Base-by-base conservation (phyloP, 1,140 invertebrate genomes). In the Riptortus pedestris region DNA sequence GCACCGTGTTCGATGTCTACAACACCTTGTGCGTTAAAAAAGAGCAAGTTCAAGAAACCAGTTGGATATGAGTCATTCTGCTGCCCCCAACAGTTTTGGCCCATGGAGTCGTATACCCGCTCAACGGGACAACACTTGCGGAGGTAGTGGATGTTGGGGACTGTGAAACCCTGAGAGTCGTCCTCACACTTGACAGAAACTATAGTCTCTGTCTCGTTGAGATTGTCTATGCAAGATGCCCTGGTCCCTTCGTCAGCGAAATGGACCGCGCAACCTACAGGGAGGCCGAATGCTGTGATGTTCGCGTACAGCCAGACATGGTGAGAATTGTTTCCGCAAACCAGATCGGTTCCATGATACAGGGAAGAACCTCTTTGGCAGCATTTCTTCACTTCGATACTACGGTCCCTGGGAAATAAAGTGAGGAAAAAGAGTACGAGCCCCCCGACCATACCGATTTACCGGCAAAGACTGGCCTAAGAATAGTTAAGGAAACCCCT, bases 41-140 rank as follows among this genome's bases (percentile, higher is more conserved):
- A 22, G 11, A 60, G 26, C 11, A 63, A 59, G 28, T 66, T 68
- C n/a, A 68, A 29, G 22, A 68, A 57, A 26, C 43, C 3, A 60
- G 58, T 22, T 22, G 64, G 11, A 16, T 20, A 31, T 20, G 22
- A 28, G 2, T 18, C 11, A n/a, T 16, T 51, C 27, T 58, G 22
- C 18, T 68, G 33, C 2, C 60, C 51, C 47, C 58, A 66, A 47
- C 67, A 68, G 47, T 31, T 48, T 18, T 64, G 48, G 20, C 48
- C 29, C 18, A 57, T 43, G n/a, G 63, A 43, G 26, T 65, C 45
- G 29, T 68, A 68, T 2, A 31, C 55, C 28, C 60, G 64, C 16
- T 64, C 27, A 14, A 59, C 2, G 18, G 67, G 55, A 28, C 67
- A 68, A 51, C 67, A 68, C 59, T 68, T 68, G 9, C 60, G 47